phyloP scores from a whole-genome alignment of 1,140 invertebrate species.

The Antheraea pernyi region DNA sequence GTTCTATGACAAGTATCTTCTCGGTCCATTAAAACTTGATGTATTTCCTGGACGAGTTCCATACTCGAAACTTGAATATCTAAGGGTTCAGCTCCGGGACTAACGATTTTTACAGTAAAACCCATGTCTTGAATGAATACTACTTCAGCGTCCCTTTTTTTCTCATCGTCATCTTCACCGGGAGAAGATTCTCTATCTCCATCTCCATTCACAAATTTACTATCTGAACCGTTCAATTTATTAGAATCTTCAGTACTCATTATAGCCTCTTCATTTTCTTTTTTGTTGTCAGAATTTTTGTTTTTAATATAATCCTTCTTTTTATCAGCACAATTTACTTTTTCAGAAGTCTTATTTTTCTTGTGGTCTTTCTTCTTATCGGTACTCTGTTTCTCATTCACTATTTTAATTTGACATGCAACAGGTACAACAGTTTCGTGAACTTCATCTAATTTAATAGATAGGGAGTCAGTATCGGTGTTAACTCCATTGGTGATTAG shows the following conservation, averaged over 20 bases:
- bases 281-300: slow-evolving; percentile 45
- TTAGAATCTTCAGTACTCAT: not conserved
- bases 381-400: slow-evolving; percentile 37
- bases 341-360: slow-evolving; percentile 48
- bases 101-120: slow-evolving; percentile 94
- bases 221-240: slow-evolving; percentile 33
- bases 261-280: slow-evolving; percentile 19
- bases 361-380: slow-evolving; percentile 65
- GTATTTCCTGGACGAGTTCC: slow-evolving; percentile 99
- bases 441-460: slow-evolving; percentile 57
- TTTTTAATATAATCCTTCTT: slow-evolving; percentile 40
- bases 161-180: slow-evolving; percentile 81
- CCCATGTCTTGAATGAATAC: slow-evolving; percentile 96
- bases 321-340: slow-evolving; percentile 47
- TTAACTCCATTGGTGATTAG: slow-evolving; percentile 72
- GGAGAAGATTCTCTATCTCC: slow-evolving; percentile 68
- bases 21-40: slow-evolving; percentile 97
- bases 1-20: slow-evolving; percentile 99
- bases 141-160: slow-evolving; percentile 87
- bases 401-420: slow-evolving; percentile 37
- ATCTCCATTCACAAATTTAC: slow-evolving; percentile 64
- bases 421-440: slow-evolving; percentile 34
- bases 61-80: slow-evolving; percentile 97
- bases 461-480: slow-evolving; percentile 66
- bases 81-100: slow-evolving; percentile 93